These are phyloP conservation scores for Hiodon alosoides DNA, from an alignment of 2,113 vertebrate genomes.

Conservation along the genomic window DNA sequence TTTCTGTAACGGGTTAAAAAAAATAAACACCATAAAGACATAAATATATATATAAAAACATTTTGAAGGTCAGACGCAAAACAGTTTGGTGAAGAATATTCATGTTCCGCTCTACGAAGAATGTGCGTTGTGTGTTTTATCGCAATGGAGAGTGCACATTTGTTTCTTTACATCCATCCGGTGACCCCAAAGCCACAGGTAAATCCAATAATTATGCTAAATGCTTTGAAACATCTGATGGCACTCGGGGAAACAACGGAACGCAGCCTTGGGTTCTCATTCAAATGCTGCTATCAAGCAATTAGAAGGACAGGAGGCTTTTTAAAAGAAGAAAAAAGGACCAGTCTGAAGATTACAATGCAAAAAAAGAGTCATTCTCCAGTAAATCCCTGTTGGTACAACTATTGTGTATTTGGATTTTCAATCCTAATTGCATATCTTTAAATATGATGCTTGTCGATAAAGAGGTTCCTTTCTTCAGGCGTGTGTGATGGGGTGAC, in stretches of 20 bases:
- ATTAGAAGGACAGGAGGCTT: not conserved
- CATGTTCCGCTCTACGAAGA: not conserved
- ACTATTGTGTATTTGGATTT: too few relatives aligned
- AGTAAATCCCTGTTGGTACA: not conserved
- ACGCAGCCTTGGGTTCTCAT: not conserved
- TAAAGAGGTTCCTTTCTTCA: too few relatives aligned
- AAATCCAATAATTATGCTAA: slow-evolving; percentile 16
- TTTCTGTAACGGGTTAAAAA: slow-evolving; percentile 19
- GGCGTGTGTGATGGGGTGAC: too few relatives aligned
- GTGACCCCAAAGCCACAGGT: slow-evolving; percentile 1
- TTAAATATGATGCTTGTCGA: too few relatives aligned
- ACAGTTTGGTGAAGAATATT: too few relatives aligned
- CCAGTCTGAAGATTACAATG: not conserved
- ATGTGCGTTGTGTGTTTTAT: not conserved
- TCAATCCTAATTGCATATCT: too few relatives aligned
- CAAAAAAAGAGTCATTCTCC: not conserved
- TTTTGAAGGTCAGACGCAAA: too few relatives aligned
- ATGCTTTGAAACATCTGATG: slow-evolving; percentile 3
- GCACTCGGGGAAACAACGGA: not conserved
- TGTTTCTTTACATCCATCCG: slow-evolving; percentile 9
- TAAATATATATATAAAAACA: slow-evolving; percentile 4
- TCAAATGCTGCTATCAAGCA: slow-evolving; percentile 2
- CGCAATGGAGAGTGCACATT: slow-evolving; percentile 19
- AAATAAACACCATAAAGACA: not conserved
- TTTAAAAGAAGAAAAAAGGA: not conserved